Evolutionary conservation across 2,113 vertebrate species (phyloP).

Genomic region (Melierax canorus): DNA sequence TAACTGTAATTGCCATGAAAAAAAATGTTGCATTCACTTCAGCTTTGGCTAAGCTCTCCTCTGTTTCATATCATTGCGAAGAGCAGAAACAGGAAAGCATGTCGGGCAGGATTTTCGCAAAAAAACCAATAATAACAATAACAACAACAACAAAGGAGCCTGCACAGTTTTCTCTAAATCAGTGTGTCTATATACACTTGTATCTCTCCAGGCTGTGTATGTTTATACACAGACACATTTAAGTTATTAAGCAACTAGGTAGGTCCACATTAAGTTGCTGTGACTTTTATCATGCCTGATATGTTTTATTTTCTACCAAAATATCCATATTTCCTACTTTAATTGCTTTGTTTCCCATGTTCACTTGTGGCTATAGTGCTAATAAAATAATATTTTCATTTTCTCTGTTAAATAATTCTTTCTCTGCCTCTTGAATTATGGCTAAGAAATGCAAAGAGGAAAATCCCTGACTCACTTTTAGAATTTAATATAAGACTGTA

Average conservation of each 20-base stretch:
- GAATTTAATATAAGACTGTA: not conserved
- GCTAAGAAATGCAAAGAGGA: not conserved
- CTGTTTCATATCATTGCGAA: not conserved
- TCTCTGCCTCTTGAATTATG: not conserved
- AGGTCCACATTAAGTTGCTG: not conserved
- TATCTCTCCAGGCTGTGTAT: not conserved
- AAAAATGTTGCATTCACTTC: not conserved
- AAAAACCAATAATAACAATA: not conserved
- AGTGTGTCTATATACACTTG: not conserved
- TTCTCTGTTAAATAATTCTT: constrained; percentile 13
- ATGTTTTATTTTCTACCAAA: not conserved
- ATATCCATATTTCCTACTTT: not conserved
- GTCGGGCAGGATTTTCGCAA: not conserved
- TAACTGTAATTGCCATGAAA: not conserved
- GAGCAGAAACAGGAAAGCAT: not conserved
- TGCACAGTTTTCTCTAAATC: not conserved
- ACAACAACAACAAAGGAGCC: not conserved
- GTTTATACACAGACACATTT: not conserved
- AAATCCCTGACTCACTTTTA: not conserved
- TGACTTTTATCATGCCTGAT: not conserved
- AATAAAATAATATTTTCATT: constrained; percentile 14
- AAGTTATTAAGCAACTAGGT: not conserved
- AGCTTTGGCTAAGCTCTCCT: not conserved
- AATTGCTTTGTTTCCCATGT: not conserved
- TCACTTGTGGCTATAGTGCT: not conserved